Base-by-base conservation (phyloP, 2,113 vertebrate species). In the Oostethus manadensis region DNA sequence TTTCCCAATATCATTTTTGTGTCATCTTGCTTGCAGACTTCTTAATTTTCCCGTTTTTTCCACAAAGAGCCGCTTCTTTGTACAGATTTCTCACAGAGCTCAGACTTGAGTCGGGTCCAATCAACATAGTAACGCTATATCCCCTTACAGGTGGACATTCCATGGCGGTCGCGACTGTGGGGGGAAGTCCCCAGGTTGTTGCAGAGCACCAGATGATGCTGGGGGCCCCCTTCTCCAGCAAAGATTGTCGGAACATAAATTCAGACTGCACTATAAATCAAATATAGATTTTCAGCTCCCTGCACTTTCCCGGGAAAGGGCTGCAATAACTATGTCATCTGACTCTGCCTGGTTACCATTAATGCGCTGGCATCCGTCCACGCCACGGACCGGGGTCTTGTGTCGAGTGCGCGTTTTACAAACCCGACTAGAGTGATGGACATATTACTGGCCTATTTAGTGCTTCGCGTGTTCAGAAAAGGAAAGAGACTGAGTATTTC, bases 291-390 rank as follows among this genome's bases (percentile, higher is more conserved):
- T 84, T 88, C 80, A 79, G 80, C 80, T 76, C 71, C 79, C 71
- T 75, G 82, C 77, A 72, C 79, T 80, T 87, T 83, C 80, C 73
- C 18, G 66, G 53, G 75, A 74, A 81, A 86, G 77, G 77, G 79
- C 82, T 78, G 81, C 86, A 83, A 89, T 86, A 88, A 87, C 87
- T 84, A 83, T 87, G 86, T 89, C 87, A 85, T 82, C 65, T 40
- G 73, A 84, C 71, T 80, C 74, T 71, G 81, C 84, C 81, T 80
- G 81, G 81, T 85, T 82, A 71, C 84, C 76, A 84, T 86, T 84
- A 87, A 79, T 58, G 66, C 79, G 71, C 81, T 85, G 81, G 83
- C 86, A 69, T 59, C 47, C 53, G 15, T 79, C 83, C 84, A 83
- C 70, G 79, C 80, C 84, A 85, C 85, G 85, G 74, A 84, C 80